phyloP scores from a whole-genome alignment of 2,113 vertebrate species.

The Oceanodroma tethys region DNA sequence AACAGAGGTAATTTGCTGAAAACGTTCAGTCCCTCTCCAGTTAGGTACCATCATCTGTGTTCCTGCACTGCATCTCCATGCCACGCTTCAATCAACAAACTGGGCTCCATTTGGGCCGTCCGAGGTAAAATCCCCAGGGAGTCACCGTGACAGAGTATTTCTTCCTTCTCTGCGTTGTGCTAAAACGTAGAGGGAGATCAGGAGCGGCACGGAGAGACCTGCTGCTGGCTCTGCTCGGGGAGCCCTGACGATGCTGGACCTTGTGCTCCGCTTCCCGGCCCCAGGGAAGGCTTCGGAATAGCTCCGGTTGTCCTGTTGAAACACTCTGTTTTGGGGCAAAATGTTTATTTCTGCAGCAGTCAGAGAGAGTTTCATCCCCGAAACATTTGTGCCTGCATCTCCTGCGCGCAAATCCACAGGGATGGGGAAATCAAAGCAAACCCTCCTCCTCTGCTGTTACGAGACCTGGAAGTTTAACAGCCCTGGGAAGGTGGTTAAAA shows the following conservation, averaged over 20 bases:
- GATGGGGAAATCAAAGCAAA: neutral
- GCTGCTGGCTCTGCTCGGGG: neutral
- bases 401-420: neutral
- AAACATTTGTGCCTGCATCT: neutral
- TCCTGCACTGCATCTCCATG: neutral
- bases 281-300: constrained; percentile 17
- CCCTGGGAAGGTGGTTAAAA: neutral
- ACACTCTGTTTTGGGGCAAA: neutral
- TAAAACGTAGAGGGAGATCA: rapidly evolving
- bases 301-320: constrained; percentile 7
- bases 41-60: constrained; percentile 7
- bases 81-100: neutral
- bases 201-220: neutral
- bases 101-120: neutral
- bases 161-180: neutral
- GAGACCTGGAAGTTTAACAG: neutral
- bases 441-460: neutral
- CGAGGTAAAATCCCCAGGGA: neutral
- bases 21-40: constrained; percentile 35
- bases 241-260: neutral
- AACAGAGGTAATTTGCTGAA: constrained; percentile 69
- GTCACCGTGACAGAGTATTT: neutral
- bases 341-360: constrained; percentile 43
- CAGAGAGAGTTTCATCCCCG: neutral
- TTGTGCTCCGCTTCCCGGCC: neutral